Percentiles rank a stretch among this genome's conserved stretches.
Conservation (phyloP, 2,113 vertebrate genomes). For the Murina feae region DNA sequence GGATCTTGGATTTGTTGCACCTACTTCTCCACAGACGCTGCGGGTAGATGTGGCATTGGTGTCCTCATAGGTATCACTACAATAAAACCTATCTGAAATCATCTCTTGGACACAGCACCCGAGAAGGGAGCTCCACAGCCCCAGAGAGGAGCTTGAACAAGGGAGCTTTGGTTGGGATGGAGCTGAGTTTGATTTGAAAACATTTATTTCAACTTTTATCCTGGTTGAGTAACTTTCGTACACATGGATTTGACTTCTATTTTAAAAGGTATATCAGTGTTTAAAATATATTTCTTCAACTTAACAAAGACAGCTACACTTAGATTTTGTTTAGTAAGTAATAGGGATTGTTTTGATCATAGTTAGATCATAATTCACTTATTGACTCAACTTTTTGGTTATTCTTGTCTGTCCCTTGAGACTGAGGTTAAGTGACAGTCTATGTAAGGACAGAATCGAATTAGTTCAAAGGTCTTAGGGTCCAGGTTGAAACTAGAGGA, state of each 20-base stretch:
- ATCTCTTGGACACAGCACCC: neutral
- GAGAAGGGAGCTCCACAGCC: neutral
- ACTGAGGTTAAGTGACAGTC: neutral
- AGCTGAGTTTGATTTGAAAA: neutral
- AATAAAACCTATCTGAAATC: neutral
- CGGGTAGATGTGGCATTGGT: neutral
- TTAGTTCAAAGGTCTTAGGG: neutral
- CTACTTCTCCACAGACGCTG: neutral
- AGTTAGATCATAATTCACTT: neutral
- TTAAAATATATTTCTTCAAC: neutral
- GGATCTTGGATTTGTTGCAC: neutral
- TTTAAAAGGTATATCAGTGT: neutral
- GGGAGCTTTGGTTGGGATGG: neutral
- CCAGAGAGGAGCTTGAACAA: neutral
- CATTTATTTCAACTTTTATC: constrained; percentile 14
- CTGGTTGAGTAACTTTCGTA: neutral
- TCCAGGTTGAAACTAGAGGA: neutral
- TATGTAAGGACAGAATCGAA: neutral
- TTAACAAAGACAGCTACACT: neutral
- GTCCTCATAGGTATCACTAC: neutral
- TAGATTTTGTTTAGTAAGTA: constrained; percentile 9
- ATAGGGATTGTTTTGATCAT: neutral
- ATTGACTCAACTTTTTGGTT: neutral
- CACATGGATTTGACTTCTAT: neutral
- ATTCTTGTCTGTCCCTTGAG: neutral